Percentiles rank a stretch among this genome's conserved stretches.
These are phyloP conservation scores for Tolmerus cingulatus DNA, from an alignment of 2,888 invertebrate genomes.

Conservation along the genomic window DNA sequence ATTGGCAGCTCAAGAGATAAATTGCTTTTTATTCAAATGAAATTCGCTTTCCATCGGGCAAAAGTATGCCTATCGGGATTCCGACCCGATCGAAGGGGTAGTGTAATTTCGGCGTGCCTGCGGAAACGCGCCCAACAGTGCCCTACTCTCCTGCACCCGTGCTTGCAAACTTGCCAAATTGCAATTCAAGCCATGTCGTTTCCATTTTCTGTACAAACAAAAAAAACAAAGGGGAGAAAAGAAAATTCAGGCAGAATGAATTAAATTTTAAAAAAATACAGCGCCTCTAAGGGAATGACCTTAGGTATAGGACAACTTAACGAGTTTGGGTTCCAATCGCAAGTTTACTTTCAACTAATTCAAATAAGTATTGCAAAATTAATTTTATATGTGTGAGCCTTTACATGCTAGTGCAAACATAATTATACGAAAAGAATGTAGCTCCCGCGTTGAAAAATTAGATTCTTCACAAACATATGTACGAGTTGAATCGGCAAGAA, in stretches of 20 bases:
- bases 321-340: neutral
- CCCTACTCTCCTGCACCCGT: neutral
- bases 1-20: conserved; percentile 23
- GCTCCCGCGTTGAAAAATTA: no score
- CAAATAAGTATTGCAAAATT: no score
- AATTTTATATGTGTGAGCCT: no score
- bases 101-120: neutral
- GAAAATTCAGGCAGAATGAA: neutral
- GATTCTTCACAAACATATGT: no score
- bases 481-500: no score
- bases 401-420: no score
- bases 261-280: neutral
- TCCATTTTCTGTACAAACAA: conserved; percentile 10
- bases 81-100: neutral
- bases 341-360: neutral
- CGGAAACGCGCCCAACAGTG: neutral
- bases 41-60: conserved; percentile 4
- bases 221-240: neutral
- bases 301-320: neutral
- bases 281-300: neutral
- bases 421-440: no score
- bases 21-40: conserved; percentile 27
- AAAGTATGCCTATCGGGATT: neutral
- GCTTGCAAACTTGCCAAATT: neutral
- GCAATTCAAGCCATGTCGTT: conserved; percentile 13